phyloP scores from a whole-genome alignment of 2,888 invertebrate species.

The Reticulitermes lucifugus region DNA sequence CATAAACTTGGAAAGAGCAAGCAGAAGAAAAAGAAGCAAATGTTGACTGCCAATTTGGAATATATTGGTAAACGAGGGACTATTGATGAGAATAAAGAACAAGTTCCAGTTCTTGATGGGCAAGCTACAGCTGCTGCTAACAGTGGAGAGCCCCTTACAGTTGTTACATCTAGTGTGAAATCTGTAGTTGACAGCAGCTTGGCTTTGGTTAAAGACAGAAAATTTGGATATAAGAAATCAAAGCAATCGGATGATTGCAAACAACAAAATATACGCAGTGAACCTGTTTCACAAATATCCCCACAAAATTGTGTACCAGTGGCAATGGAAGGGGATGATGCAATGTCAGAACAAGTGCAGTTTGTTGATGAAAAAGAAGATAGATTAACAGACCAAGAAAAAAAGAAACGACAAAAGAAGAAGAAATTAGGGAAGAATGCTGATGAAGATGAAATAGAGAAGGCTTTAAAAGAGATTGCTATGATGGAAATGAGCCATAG shows the following conservation, averaged over 20 bases:
- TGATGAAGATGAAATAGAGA: conserved; percentile 64
- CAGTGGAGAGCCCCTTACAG: conserved; percentile 39
- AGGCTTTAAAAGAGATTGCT: conserved; percentile 64
- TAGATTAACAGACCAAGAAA: conserved; percentile 42
- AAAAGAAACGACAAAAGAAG: conserved; percentile 42
- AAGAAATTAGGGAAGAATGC: conserved; percentile 20
- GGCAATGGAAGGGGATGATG: conserved; percentile 6
- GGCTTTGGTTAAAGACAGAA: conserved; percentile 33
- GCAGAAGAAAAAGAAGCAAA: conserved; percentile 31
- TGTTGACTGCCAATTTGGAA: neutral
- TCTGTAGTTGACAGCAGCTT: conserved; percentile 26
- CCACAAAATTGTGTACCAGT: neutral
- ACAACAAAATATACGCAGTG: neutral
- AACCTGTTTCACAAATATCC: conserved; percentile 47
- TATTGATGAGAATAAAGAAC: neutral
- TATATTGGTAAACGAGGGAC: neutral
- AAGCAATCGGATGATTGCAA: neutral
- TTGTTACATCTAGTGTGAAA: neutral
- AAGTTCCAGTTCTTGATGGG: conserved; percentile 23
- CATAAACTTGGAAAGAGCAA: conserved; percentile 28
- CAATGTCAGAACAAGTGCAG: neutral
- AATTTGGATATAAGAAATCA: conserved; percentile 22
- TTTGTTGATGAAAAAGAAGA: neutral
- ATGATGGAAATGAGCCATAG: conserved; percentile 57
- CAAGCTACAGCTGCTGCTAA: conserved; percentile 29